phyloP scores from a whole-genome alignment of 2,113 vertebrate species.

The Siphamia tubifer region DNA sequence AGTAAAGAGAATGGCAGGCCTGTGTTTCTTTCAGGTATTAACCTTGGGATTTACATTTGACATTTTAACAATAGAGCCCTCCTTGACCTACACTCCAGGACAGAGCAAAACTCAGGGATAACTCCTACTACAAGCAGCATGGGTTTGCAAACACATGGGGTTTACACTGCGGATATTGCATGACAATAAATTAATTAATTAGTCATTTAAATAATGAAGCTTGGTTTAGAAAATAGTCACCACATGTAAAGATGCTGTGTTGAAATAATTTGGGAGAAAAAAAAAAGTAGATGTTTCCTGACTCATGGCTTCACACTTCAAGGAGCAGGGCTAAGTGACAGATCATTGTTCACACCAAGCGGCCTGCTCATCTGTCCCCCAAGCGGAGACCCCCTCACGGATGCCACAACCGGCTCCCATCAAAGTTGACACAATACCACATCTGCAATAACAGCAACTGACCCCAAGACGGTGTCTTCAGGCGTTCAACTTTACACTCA shows the following conservation, averaged over 20 bases:
- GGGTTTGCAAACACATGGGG: slow-evolving; percentile 45
- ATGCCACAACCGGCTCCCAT: slow-evolving; percentile 69
- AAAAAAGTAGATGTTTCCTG: background rate
- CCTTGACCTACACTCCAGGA: slow-evolving; percentile 61
- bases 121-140: slow-evolving; percentile 35
- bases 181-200: slow-evolving; percentile 43
- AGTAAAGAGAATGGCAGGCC: slow-evolving; percentile 46
- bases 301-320: slow-evolving; percentile 43
- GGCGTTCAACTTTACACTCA: slow-evolving; percentile 45
- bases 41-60: slow-evolving; percentile 69
- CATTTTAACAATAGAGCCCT: slow-evolving; percentile 62
- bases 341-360: slow-evolving; percentile 72
- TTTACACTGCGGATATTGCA: slow-evolving; percentile 9
- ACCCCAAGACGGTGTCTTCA: slow-evolving; percentile 22
- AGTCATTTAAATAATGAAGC: background rate
- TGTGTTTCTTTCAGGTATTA: slow-evolving; percentile 70
- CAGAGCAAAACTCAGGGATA: slow-evolving; percentile 18
- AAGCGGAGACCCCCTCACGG: slow-evolving; percentile 66
- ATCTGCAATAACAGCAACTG: slow-evolving; percentile 56
- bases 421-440: slow-evolving; percentile 69
- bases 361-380: slow-evolving; percentile 59
- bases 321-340: slow-evolving; percentile 54
- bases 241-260: background rate
- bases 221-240: background rate
- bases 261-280: background rate